Base-by-base conservation (phyloP, 2,797 vertebrate species). In the Anguilla megastoma region DNA sequence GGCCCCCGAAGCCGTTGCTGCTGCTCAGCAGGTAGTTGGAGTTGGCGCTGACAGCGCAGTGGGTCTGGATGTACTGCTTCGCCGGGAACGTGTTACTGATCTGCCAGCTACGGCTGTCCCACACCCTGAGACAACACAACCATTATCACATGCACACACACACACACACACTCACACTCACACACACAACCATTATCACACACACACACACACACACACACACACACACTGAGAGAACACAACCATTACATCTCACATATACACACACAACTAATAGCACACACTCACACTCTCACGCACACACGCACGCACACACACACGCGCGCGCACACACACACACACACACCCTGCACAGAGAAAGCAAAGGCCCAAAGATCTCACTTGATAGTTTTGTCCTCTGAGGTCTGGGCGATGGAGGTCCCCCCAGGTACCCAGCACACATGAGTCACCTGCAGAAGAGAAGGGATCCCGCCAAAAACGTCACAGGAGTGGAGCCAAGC, bases 311-410 rank as follows among this genome's bases (percentile, higher is more conserved):
- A 66, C 16, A 76, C 36, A 27, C 66, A 69, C 21, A 30, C 21
- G 85, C 10, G 48, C 48, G 9, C 33, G n/a, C 21, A 14, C 16
- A 74, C 58, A 30, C 14, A 21, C 36, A 84, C 24, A 48, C 24
- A 16, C 18, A 30, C 45, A 79, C 10, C 24, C 63, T 16, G 56
- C 58, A 41, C 56, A 82, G 27, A 83, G 86, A 82, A 74, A 86
- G 18, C 41, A 76, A 56, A 86, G 14, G n/a, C 10, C 48, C 27
- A 50, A 41, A 16, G 4, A 33, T 91, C 91, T 90, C 92, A 99
- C 98, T 97, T 97, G 93, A 98, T 92, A 3, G 95, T 98, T 94
- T 99, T 99, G 92, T 99, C 98, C 91, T 99, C 98, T 0, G 98
- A 99, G 7, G 97, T 97, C 94, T 99, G 98, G 33, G 96, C 90